Percentiles rank a stretch among this genome's conserved stretches.
These are phyloP conservation scores for Oncorhynchus tshawytscha DNA, from an alignment of 2,113 vertebrate species.

Conservation along the genomic window DNA sequence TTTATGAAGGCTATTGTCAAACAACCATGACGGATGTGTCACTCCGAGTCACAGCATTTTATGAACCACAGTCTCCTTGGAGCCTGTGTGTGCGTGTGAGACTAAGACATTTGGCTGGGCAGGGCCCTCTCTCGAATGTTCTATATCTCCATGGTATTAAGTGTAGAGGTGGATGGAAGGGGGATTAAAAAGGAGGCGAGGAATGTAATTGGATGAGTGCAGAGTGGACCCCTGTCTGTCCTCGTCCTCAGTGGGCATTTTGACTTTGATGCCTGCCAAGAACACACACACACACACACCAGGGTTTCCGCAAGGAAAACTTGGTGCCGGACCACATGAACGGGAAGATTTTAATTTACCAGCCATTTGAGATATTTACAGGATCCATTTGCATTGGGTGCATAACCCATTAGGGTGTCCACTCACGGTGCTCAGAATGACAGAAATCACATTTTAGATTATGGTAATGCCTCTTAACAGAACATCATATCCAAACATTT, in stretches of 20 bases:
- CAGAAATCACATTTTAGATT: too few species aligned
- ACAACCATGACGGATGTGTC: background rate
- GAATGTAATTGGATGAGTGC: background rate
- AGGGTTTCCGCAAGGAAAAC: too few species aligned
- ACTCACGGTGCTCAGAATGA: too few species aligned
- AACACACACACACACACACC: background rate
- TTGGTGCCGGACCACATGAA: too few species aligned
- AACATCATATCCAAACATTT: too few species aligned
- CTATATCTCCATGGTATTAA: conserved; percentile 8
- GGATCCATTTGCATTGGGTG: too few species aligned
- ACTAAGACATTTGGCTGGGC: background rate
- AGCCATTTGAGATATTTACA: too few species aligned
- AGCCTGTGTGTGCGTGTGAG: background rate
- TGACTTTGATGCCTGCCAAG: background rate
- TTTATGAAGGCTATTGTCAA: background rate
- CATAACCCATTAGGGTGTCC: too few species aligned
- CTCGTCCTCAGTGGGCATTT: background rate
- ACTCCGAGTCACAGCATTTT: background rate
- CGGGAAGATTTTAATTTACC: too few species aligned
- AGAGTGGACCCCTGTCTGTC: background rate
- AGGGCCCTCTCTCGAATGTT: background rate
- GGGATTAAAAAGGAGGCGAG: background rate
- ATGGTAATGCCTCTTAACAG: too few species aligned
- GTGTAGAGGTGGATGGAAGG: background rate
- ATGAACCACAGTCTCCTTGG: conserved; percentile 9